Conservation (phyloP, 2,113 vertebrate genomes). For the Lampris incognitus region DNA sequence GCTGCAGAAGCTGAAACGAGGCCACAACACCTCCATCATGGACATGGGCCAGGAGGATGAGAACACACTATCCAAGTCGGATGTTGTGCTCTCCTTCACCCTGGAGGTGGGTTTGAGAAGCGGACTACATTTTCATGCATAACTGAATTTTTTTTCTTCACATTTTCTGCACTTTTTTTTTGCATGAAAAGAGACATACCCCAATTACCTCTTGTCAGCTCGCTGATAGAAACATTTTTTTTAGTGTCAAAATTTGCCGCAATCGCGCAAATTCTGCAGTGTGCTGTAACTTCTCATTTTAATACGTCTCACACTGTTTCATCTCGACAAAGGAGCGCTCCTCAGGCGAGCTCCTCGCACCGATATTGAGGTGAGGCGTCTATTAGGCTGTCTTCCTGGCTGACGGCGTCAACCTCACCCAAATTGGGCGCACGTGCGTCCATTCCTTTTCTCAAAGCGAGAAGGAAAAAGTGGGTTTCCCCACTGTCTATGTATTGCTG, state of each 20-base stretch:
- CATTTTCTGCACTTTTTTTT: no score
- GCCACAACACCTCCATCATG: slow-evolving; percentile 97
- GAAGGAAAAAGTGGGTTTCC: no score
- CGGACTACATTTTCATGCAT: not conserved
- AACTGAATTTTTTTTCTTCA: no score
- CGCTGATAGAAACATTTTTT: no score
- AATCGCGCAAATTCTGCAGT: no score
- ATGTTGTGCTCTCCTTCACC: slow-evolving; percentile 95
- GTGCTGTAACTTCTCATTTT: no score
- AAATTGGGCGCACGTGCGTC: slow-evolving; percentile 19
- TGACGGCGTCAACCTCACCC: not conserved
- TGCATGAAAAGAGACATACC: no score
- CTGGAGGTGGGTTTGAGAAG: slow-evolving; percentile 86
- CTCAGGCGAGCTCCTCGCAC: not conserved
- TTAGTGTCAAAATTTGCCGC: no score
- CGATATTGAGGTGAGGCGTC: slow-evolving; percentile 27
- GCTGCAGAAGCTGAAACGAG: slow-evolving; percentile 96
- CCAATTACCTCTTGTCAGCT: no score
- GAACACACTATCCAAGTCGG: slow-evolving; percentile 97
- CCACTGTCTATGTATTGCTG: not conserved
- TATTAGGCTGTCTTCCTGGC: not conserved
- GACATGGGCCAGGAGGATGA: slow-evolving; percentile 99
- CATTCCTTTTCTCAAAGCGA: not conserved
- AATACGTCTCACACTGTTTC: not conserved
- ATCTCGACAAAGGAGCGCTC: not conserved